Evolutionary conservation across 2,113 vertebrate species (phyloP), one percentile per base, ranked within the genome.

Genomic region (Hemibagrus wyckioides): DNA sequence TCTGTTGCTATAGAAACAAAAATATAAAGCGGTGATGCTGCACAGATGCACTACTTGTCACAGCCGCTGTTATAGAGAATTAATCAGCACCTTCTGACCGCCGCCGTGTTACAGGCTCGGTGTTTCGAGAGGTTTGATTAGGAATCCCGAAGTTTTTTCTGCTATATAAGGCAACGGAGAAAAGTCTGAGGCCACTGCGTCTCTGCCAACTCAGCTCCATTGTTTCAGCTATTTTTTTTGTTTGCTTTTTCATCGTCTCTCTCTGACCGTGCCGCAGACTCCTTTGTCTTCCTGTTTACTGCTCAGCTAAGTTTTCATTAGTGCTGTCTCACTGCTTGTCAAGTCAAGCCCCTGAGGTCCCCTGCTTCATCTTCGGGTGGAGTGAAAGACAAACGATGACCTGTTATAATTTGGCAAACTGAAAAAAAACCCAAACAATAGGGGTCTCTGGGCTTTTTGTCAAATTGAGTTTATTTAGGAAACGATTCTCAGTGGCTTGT

Each of bases 331-430:
- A 50, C 83, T 89, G 69, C 85, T 89, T 84, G 87, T 82, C 77
- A 76, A 52, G 82, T 83, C 44, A 19, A 88, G 80, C 76, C 67
- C 82, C 48, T 61, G 13, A 57, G 81, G 54, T 79, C 80, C 71
- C 87, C 48, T 73, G 57, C 85, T 39, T 52, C 57, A 75, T 61
- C 23, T 41, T 56, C 80, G 25, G 71, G 88, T 81, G 73, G 57
- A 87, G 61, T 67, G 39, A 85, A 89, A 86, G 56, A 83, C 77
- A 87, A 88, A 88, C 77, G 77, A 87, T 86, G 82, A 88, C 86
- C 79, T 52, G 48, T 86, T 76, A 57, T 73, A 88, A 85, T 85
- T 83, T 71, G 48, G 28, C n/a, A 90, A 87, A 89, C 67, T 80
- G 76, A 83, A 79, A 41, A n/a, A 87, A 48, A 67, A 56, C 6